A percentile compares a stretch with the other conserved stretches of the same genome.
Conservation (phyloP, 2,113 vertebrate species). For the Entelurus aequoreus region DNA sequence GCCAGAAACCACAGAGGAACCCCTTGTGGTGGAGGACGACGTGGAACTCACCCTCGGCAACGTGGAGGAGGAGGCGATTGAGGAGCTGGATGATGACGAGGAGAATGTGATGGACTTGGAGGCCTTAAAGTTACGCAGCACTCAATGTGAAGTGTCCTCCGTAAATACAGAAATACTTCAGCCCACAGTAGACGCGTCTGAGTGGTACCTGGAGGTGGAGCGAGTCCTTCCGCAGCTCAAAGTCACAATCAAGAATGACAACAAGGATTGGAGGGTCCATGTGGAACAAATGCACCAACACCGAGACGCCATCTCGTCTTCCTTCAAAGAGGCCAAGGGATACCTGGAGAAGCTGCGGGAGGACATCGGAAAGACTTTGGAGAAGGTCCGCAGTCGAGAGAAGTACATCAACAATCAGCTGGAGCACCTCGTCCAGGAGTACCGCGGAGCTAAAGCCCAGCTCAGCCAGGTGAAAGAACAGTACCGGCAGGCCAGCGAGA, state of each 20-base stretch:
- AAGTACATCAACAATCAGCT: slow-evolving; percentile 95
- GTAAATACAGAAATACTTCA: slow-evolving; percentile 89
- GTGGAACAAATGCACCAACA: slow-evolving; percentile 97
- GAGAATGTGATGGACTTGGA: slow-evolving; percentile 85
- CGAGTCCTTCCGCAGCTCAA: slow-evolving; percentile 90
- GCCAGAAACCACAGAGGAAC: slow-evolving; percentile 85
- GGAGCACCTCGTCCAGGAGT: slow-evolving; percentile 87
- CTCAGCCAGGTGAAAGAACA: slow-evolving; percentile 87
- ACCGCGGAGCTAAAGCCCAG: slow-evolving; percentile 83
- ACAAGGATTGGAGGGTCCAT: slow-evolving; percentile 97
- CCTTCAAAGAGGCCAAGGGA: slow-evolving; percentile 87
- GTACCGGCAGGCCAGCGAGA: slow-evolving; percentile 85
- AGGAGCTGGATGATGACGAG: slow-evolving; percentile 89
- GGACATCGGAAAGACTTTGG: slow-evolving; percentile 86
- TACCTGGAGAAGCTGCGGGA: slow-evolving; percentile 89
- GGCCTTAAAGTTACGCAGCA: slow-evolving; percentile 79
- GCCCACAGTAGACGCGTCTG: slow-evolving; percentile 81
- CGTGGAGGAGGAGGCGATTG: slow-evolving; percentile 72
- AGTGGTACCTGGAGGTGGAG: slow-evolving; percentile 96
- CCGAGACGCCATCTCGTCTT: slow-evolving; percentile 84
- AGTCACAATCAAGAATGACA: slow-evolving; percentile 87
- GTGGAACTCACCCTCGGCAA: slow-evolving; percentile 78
- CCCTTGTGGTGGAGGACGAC: slow-evolving; percentile 79
- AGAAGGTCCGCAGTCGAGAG: slow-evolving; percentile 94
- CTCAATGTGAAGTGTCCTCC: slow-evolving; percentile 75